A percentile compares a stretch with the other conserved stretches of the same genome.
Evolutionary conservation across 1,140 invertebrate genomes (phyloP).

Genomic region (Stegodyphus mimosarum): DNA sequence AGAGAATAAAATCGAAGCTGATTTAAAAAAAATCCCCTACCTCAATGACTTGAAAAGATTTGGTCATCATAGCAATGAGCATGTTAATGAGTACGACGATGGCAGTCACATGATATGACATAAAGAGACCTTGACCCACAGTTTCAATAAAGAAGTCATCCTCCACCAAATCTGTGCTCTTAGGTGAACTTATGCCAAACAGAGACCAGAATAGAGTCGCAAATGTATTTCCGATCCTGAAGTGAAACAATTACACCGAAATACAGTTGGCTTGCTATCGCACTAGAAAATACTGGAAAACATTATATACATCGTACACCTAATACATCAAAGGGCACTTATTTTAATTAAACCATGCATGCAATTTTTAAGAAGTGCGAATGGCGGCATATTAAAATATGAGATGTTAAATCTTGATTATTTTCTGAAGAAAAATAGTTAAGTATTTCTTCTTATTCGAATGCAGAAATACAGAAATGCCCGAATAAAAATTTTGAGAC

Average conservation of each 20-base stretch:
- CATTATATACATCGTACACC: too few relatives aligned
- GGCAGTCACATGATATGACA: constrained; percentile 86
- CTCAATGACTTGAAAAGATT: constrained; percentile 84
- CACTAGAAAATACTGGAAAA: too few relatives aligned
- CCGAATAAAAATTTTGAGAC: too few relatives aligned
- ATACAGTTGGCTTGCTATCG: too few relatives aligned
- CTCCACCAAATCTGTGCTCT: constrained; percentile 66
- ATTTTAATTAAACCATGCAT: too few relatives aligned
- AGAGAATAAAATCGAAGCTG: not conserved
- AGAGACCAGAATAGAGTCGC: constrained; percentile 72
- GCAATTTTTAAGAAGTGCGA: too few relatives aligned
- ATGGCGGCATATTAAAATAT: too few relatives aligned
- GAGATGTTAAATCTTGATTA: too few relatives aligned
- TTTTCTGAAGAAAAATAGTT: too few relatives aligned
- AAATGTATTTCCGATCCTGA: constrained; percentile 69
- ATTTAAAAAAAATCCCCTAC: constrained; percentile 66
- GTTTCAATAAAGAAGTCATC: constrained; percentile 58
- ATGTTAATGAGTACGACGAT: constrained; percentile 87
- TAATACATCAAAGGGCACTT: too few relatives aligned
- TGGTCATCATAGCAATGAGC: constrained; percentile 92
- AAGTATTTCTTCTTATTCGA: too few relatives aligned
- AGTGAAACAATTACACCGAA: constrained; percentile 12
- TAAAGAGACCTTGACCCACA: constrained; percentile 73
- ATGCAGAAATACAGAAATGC: too few relatives aligned
- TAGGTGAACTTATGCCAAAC: constrained; percentile 70